Percentiles rank a stretch among this genome's conserved stretches.
Conservation (phyloP, 1,140 invertebrate genomes). For the Magallana gigas region DNA sequence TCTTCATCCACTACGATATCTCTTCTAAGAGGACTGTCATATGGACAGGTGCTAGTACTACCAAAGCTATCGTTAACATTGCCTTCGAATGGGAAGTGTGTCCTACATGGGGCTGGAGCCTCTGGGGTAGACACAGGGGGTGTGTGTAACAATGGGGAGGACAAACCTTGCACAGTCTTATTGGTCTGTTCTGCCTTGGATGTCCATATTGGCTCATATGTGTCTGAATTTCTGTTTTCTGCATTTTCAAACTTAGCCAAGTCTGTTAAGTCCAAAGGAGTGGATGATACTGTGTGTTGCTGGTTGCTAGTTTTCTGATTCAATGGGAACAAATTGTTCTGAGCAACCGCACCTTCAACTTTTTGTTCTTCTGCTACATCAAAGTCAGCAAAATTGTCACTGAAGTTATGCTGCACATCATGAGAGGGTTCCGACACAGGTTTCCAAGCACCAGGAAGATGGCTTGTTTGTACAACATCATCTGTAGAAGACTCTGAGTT, state of each 20-base stretch:
- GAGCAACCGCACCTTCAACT: background rate
- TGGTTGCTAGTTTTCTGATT: background rate
- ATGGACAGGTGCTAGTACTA: background rate
- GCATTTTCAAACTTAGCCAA: constrained; percentile 30
- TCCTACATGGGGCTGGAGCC: constrained; percentile 15
- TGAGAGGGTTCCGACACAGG: background rate
- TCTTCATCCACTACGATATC: background rate
- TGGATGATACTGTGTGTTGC: background rate
- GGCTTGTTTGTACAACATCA: background rate
- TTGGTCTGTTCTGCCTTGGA: background rate
- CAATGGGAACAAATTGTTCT: constrained; percentile 25
- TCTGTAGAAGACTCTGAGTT: constrained; percentile 39
- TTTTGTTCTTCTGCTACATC: background rate
- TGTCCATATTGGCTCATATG: constrained; percentile 44
- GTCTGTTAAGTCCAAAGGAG: background rate
- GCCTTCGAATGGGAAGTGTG: constrained; percentile 34
- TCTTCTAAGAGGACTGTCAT: constrained; percentile 12
- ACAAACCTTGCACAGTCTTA: constrained; percentile 9
- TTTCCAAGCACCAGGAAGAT: constrained; percentile 12
- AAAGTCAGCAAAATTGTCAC: constrained; percentile 6
- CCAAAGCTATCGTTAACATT: constrained; percentile 1
- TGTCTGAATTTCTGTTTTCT: background rate
- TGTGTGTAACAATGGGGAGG: background rate
- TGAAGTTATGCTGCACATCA: constrained; percentile 18
- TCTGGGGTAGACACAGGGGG: constrained; percentile 12